Conservation (phyloP, 2,113 vertebrate species). For the Elanus axillaris region DNA sequence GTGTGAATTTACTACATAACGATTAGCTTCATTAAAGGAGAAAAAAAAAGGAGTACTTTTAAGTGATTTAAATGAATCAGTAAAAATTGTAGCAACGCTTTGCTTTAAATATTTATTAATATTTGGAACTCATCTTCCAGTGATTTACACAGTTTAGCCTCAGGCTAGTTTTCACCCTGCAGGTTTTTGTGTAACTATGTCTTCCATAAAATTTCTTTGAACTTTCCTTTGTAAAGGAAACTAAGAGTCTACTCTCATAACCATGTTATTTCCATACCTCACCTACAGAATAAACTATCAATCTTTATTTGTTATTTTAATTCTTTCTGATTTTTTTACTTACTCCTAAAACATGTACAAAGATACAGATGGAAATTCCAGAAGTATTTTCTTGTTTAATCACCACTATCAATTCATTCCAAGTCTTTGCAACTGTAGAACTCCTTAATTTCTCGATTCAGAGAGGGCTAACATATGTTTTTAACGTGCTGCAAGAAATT, state of each 20-base stretch:
- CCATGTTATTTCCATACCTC: background rate
- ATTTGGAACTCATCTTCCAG: background rate
- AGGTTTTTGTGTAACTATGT: background rate
- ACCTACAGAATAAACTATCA: background rate
- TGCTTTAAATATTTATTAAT: background rate
- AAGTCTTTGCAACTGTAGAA: background rate
- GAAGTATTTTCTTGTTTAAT: background rate
- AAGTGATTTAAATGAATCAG: background rate
- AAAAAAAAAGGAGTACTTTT: background rate
- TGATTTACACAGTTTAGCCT: background rate
- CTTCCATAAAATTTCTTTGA: background rate
- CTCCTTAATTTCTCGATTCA: background rate
- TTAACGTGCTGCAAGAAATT: background rate
- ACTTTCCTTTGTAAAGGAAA: background rate
- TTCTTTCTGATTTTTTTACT: background rate
- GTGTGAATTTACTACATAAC: background rate
- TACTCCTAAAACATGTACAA: background rate
- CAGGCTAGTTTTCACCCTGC: background rate
- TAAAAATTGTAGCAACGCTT: background rate
- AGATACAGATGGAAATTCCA: background rate
- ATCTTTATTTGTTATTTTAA: background rate
- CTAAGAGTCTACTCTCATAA: background rate
- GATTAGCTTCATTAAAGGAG: background rate
- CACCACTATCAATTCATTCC: background rate
- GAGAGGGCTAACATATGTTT: background rate